Evolutionary conservation across 2,888 invertebrate species (phyloP).

Genomic region (Mechanitis messenoides): DNA sequence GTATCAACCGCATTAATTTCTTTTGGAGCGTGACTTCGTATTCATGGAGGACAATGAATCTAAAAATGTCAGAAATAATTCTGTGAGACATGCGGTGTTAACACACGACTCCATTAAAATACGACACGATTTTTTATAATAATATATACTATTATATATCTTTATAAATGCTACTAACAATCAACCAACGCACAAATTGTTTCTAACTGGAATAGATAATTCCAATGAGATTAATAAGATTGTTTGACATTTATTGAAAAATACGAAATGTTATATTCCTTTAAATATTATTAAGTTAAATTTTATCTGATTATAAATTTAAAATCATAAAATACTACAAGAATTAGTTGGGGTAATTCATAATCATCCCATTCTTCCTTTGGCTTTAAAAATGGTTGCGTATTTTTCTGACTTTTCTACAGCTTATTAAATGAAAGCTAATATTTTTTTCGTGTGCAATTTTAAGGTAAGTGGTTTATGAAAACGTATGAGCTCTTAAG

Average conservation of each 20-base stretch:
- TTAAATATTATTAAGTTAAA: background rate
- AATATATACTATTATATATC: background rate
- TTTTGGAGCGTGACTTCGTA: constrained; percentile 73
- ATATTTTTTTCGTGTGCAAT: constrained; percentile 26
- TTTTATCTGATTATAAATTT: constrained; percentile 7
- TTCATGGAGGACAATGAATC: constrained; percentile 68
- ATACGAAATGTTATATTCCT: too few relatives aligned
- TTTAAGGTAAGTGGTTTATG: constrained; percentile 28
- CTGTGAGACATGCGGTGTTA: constrained; percentile 66
- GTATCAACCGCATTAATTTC: constrained; percentile 66
- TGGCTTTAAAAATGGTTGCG: constrained; percentile 18
- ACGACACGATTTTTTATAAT: constrained; percentile 32
- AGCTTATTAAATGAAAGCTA: constrained; percentile 28
- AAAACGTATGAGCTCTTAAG: constrained; percentile 22
- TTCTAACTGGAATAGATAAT: background rate
- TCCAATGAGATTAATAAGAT: constrained; percentile 11
- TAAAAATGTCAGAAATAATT: constrained; percentile 74
- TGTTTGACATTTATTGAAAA: background rate
- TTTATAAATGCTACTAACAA: background rate
- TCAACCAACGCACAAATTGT: background rate
- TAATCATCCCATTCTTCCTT: constrained; percentile 24
- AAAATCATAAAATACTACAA: constrained; percentile 18
- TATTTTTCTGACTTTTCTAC: constrained; percentile 24
- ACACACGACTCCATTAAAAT: constrained; percentile 40
- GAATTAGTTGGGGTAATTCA: constrained; percentile 23